phyloP scores from a whole-genome alignment of 2,888 invertebrate species.

The Tinea pellionella region DNA sequence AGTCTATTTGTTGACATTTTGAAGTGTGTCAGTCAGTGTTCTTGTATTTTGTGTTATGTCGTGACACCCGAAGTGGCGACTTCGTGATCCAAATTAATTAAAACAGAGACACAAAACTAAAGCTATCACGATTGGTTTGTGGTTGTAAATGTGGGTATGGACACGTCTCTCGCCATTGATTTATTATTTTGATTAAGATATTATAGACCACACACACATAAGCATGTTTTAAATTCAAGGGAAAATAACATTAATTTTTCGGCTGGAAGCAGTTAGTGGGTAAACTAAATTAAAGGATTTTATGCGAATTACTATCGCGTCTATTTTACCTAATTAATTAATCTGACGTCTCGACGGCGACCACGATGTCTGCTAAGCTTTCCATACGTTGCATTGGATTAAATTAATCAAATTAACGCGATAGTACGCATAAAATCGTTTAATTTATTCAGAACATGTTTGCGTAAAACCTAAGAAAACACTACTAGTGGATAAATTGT shows the following conservation, averaged over 20 bases:
- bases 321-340: too few species aligned
- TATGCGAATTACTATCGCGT: too few species aligned
- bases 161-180: neutral
- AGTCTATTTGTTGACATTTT: conserved; percentile 62
- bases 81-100: conserved; percentile 70
- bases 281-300: too few species aligned
- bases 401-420: too few species aligned
- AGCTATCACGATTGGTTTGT: conserved; percentile 58
- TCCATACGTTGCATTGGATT: too few species aligned
- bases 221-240: too few species aligned
- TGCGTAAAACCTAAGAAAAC: too few species aligned
- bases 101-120: conserved; percentile 63
- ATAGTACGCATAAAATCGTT: too few species aligned
- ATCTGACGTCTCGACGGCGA: too few species aligned
- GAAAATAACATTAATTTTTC: too few species aligned
- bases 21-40: conserved; percentile 62
- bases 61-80: conserved; percentile 65
- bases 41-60: conserved; percentile 41
- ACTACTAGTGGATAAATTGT: neutral
- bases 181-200: neutral
- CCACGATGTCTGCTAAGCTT: too few species aligned
- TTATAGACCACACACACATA: neutral
- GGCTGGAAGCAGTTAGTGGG: neutral
- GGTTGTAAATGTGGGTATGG: conserved; percentile 27
- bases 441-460: too few species aligned